These are phyloP conservation scores for Allygus modestus DNA, from an alignment of 2,888 invertebrate species.

Conservation along the genomic window DNA sequence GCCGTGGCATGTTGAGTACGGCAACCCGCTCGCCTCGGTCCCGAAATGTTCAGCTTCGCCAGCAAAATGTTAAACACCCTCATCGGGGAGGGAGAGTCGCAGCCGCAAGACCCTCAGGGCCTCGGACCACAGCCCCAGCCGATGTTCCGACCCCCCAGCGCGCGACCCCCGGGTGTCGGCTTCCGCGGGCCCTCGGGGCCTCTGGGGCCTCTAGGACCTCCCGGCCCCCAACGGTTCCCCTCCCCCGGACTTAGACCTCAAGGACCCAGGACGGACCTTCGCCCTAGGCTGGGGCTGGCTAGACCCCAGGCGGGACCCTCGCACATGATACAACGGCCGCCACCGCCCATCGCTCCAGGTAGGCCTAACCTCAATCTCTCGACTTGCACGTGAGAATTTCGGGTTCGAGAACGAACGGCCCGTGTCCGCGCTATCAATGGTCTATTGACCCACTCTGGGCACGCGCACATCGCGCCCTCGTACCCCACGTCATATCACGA, in stretches of 20 bases:
- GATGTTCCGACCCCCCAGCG: constrained; percentile 64
- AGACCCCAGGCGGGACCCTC: constrained; percentile 59
- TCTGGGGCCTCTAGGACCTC: constrained; percentile 61
- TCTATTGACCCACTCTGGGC: constrained; percentile 61
- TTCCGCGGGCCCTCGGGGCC: constrained; percentile 63
- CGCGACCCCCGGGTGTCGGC: constrained; percentile 64
- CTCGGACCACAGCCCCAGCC: constrained; percentile 62
- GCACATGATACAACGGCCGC: constrained; percentile 65
- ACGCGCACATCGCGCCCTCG: constrained; percentile 40
- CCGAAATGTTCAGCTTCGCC: constrained; percentile 75
- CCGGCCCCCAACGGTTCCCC: constrained; percentile 64
- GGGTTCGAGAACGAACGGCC: not conserved
- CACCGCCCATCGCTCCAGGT: constrained; percentile 66
- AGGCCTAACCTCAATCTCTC: constrained; percentile 62
- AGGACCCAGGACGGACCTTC: constrained; percentile 56
- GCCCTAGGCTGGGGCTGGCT: constrained; percentile 64
- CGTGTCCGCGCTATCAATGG: constrained; percentile 55
- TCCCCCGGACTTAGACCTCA: constrained; percentile 27
- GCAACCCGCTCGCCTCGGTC: not conserved
- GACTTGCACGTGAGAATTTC: constrained; percentile 15
- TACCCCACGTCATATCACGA: not conserved
- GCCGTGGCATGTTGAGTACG: constrained; percentile 42
- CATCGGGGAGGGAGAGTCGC: constrained; percentile 72
- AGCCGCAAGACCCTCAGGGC: constrained; percentile 58
- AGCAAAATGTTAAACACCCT: constrained; percentile 75